Percentiles rank a stretch among this genome's conserved stretches.
Conservation (phyloP, 2,797 vertebrate species). For the Staurois parvus region DNA sequence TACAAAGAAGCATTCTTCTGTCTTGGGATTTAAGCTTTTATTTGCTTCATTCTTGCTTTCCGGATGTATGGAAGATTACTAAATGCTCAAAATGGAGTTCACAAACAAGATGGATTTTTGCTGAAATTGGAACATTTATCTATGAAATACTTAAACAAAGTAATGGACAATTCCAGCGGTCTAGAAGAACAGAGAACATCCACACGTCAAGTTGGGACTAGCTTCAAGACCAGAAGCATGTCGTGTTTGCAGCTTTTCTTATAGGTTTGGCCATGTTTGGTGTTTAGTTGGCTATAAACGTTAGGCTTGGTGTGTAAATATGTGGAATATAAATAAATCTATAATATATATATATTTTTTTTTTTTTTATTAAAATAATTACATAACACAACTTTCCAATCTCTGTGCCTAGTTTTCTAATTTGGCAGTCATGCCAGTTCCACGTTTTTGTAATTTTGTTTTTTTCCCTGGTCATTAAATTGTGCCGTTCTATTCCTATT, state of each 20-base stretch:
- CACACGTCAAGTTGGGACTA: constrained; percentile 63
- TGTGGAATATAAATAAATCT: too few species aligned
- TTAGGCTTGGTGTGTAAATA: constrained; percentile 29
- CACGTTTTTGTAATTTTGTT: constrained; percentile 91
- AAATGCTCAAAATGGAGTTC: constrained; percentile 69
- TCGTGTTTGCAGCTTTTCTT: constrained; percentile 52
- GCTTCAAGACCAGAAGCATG: constrained; percentile 75
- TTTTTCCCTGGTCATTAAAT: constrained; percentile 99
- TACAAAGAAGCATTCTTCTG: constrained; percentile 15
- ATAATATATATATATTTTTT: too few species aligned
- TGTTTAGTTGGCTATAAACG: background rate
- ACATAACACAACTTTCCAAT: constrained; percentile 84
- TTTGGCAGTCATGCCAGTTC: constrained; percentile 92
- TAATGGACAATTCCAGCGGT: constrained; percentile 73
- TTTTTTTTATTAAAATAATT: too few species aligned
- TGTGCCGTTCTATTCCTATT: constrained; percentile 99
- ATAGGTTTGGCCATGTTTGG: background rate
- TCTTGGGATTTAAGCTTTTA: constrained; percentile 12
- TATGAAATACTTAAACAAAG: constrained; percentile 69
- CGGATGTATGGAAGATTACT: constrained; percentile 70
- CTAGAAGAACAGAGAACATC: constrained; percentile 71
- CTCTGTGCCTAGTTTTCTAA: constrained; percentile 83
- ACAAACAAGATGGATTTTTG: constrained; percentile 34
- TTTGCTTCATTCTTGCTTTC: constrained; percentile 33
- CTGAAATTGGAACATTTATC: constrained; percentile 69